Percentiles rank a stretch among this genome's conserved stretches.
Conservation (phyloP, 1,140 invertebrate species). For the Eupeodes corollae region DNA sequence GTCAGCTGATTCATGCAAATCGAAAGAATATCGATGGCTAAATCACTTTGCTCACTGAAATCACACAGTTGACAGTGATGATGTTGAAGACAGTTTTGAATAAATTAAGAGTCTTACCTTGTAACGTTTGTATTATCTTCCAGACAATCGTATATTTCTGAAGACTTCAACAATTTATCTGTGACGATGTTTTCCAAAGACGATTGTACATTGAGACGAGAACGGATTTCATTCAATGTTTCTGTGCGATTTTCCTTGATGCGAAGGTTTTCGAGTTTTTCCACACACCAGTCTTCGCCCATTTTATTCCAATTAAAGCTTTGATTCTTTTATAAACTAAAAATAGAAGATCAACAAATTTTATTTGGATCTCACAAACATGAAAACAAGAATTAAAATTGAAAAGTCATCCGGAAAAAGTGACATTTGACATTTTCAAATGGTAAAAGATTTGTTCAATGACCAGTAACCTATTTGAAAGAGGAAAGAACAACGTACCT, state of each 20-base stretch:
- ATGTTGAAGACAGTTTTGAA: background rate
- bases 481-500: no score
- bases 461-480: no score
- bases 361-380: no score
- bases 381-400: no score
- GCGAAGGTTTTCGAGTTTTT: slow-evolving; percentile 31
- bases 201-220: slow-evolving; percentile 29
- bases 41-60: slow-evolving; percentile 40
- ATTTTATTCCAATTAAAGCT: background rate
- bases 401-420: no score
- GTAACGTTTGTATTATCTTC: slow-evolving; percentile 5
- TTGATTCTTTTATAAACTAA: no score
- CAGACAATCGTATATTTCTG: slow-evolving; percentile 38
- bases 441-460: no score
- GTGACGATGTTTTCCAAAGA: slow-evolving; percentile 27
- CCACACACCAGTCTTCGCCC: slow-evolving; percentile 34
- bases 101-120: slow-evolving; percentile 7
- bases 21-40: slow-evolving; percentile 47
- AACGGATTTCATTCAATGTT: slow-evolving; percentile 36
- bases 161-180: slow-evolving; percentile 26
- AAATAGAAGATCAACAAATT: no score
- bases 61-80: slow-evolving; percentile 10
- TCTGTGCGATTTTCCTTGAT: slow-evolving; percentile 35
- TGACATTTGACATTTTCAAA: no score
- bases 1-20: slow-evolving; percentile 44